phyloP scores from a whole-genome alignment of 1,140 invertebrate species.

The Venturia canescens region DNA sequence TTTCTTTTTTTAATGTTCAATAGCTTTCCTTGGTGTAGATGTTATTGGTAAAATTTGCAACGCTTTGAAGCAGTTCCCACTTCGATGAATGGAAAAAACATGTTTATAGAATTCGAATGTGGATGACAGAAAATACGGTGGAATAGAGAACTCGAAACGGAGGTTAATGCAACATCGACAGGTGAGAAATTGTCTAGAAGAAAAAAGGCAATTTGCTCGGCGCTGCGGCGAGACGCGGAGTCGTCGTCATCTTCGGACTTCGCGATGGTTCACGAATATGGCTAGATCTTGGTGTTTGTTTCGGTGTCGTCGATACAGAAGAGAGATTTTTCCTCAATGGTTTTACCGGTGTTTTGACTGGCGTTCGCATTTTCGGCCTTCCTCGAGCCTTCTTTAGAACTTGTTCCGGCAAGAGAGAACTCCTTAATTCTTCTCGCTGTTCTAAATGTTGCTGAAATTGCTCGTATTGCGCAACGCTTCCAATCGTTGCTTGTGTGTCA shows the following conservation, averaged over 20 bases:
- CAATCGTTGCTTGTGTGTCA: conserved; percentile 36
- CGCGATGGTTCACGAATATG: conserved; percentile 53
- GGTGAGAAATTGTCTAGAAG: conserved; percentile 47
- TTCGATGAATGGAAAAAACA: too few relatives aligned
- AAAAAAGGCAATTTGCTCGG: conserved; percentile 54
- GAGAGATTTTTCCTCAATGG: conserved; percentile 64
- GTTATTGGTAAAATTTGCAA: too few relatives aligned
- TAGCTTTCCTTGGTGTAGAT: too few relatives aligned
- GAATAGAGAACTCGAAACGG: background rate
- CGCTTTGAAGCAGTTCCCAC: too few relatives aligned
- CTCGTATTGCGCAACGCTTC: conserved; percentile 60
- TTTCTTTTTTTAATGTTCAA: too few relatives aligned
- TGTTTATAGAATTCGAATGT: too few relatives aligned
- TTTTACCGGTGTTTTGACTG: conserved; percentile 69
- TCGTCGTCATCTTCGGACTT: conserved; percentile 55
- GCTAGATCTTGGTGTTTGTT: conserved; percentile 38
- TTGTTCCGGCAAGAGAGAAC: conserved; percentile 67
- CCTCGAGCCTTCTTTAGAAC: conserved; percentile 49
- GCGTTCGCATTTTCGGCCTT: conserved; percentile 59
- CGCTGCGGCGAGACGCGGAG: conserved; percentile 53
- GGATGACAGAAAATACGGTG: too few relatives aligned
- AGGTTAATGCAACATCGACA: background rate
- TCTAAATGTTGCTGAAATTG: conserved; percentile 72
- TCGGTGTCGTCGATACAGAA: conserved; percentile 50
- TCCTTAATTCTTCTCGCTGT: conserved; percentile 66